Evolutionary conservation across 2,888 invertebrate genomes (phyloP), one percentile per base, ranked within the genome.

Genomic region (Mycalesis mineus): DNA sequence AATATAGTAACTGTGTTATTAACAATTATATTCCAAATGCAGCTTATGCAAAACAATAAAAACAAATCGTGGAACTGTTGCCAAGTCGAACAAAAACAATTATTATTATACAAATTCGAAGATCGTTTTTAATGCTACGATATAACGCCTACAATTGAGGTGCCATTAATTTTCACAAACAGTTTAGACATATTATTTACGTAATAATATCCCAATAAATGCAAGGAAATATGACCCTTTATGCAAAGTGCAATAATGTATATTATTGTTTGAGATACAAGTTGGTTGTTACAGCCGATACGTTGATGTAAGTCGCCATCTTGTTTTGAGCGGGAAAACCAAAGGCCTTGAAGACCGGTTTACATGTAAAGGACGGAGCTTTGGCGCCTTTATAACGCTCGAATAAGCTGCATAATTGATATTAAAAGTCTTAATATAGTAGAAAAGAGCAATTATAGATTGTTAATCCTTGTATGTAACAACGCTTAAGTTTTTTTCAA

Each of bases 271-370:
- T 49, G 47, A 52, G 33, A 13, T 29, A 40, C 29, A 9, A 29
- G 13, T 29, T 14, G 39, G 7, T 33, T 33, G 40, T 50, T 40
- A 28, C 45, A 33, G 11, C 15, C 29, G 11, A 41, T 2, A 15
- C 31, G 17, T 9, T 8, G 15, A 7, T 15, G 14, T 31, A 69
- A 69, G 67, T 74, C 67, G 78, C 80, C 79, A 80, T 81, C 70
- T 83, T 78, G 80, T 72, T 68, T 69, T 56, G 51, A 66, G 73
- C 75, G 85, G 88, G 82, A 87, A 88, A 88, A 78, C 88, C 88
- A 53, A 65, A 72, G 79, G 75, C 87, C 88, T 88, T 88, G 87
- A 78, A 69, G 78, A 88, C 88, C 84, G 83, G 88, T 87, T 80
- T 72, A 74, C 67, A 71, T 70, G 68, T 68, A 72, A 66, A 64